Base-by-base conservation (phyloP, 2,888 invertebrate genomes). In the Leptinotarsa rubiginosa region DNA sequence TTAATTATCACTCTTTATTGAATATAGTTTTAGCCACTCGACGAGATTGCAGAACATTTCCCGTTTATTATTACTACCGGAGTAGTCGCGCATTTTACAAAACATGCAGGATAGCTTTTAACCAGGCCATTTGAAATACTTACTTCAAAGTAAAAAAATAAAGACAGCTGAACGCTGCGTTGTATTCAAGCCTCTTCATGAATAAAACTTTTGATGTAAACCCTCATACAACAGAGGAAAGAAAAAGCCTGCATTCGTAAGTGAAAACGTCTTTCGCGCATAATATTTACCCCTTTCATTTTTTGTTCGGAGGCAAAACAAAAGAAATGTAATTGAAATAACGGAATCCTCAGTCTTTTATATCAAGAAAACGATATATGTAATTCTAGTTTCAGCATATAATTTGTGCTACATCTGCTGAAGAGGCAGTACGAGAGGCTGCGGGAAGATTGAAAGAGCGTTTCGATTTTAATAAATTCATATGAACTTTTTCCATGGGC, bases 371-470 rank as follows among this genome's bases (percentile, higher is more conserved):
- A 74, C 72, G 49, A 75, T 75, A 77, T 75, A 80, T 75, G 73
- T 78, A 76, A 77, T 77, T 77, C 75, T 75, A 78, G n/a, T 72
- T 72, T 49, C 72, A 74, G 75, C 71, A 71, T 78, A 72, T 79
- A 80, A 81, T 81, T 81, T 78, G 70, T 75, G 77, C 77, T 62
- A 13, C 74, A 69, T 75, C 71, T 69, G 52, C 25, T 66, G 54
- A 77, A 56, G 68, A 41, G 69, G 73, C 77, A 73, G 41, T 31
- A 31, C 74, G 70, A 75, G 74, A 77, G 77, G 75, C 72, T 70
- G 76, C 68, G 75, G 5, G 76, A 75, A 80, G 77, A 78, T 68
- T 79, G 78, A 81, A 80, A 80, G 78, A n/a, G n/a, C n/a, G 81
- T 81, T 80, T 75, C 81, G 76, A 77, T 79, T 78, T 76, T 76